phyloP scores from a whole-genome alignment of 2,888 invertebrate genomes.

The Timandra comae region DNA sequence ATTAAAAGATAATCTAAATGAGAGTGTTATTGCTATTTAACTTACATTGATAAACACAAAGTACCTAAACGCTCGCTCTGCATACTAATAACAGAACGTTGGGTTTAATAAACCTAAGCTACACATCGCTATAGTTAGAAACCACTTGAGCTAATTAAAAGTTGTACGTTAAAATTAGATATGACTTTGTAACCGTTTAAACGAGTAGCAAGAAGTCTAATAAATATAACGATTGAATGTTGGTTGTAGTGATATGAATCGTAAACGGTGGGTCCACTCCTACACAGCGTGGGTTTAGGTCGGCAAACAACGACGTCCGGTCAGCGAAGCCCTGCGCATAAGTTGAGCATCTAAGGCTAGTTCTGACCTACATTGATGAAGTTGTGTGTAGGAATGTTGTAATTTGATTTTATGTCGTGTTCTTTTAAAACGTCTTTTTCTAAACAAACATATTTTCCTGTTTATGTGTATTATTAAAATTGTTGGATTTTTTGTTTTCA shows the following conservation, averaged over 20 bases:
- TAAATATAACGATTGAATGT: neutral
- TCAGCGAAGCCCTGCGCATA: conserved; percentile 42
- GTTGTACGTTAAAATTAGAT: conserved; percentile 41
- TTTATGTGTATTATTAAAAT: too few species aligned
- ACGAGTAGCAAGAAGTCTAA: too few species aligned
- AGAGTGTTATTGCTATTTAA: too few species aligned
- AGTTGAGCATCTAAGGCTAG: conserved; percentile 35
- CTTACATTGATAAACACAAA: too few species aligned
- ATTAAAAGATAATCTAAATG: too few species aligned
- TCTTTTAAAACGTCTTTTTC: too few species aligned
- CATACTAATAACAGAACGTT: conserved; percentile 2
- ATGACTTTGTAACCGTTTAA: conserved; percentile 36
- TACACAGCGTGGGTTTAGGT: conserved; percentile 56
- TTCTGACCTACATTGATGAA: conserved; percentile 31
- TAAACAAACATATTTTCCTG: too few species aligned
- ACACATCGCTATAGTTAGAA: conserved; percentile 52
- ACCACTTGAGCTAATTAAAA: conserved; percentile 45
- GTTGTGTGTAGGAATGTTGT: neutral
- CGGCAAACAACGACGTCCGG: conserved; percentile 68
- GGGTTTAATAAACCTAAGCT: conserved; percentile 41
- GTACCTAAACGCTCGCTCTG: too few species aligned
- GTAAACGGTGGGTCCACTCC: conserved; percentile 27
- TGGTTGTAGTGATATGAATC: too few species aligned
- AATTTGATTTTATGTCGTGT: too few species aligned
- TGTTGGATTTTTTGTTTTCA: too few species aligned